Evolutionary conservation across 1,140 invertebrate genomes (phyloP), one percentile per base, ranked within the genome.

Genomic region (Macrosteles quadrilineatus): DNA sequence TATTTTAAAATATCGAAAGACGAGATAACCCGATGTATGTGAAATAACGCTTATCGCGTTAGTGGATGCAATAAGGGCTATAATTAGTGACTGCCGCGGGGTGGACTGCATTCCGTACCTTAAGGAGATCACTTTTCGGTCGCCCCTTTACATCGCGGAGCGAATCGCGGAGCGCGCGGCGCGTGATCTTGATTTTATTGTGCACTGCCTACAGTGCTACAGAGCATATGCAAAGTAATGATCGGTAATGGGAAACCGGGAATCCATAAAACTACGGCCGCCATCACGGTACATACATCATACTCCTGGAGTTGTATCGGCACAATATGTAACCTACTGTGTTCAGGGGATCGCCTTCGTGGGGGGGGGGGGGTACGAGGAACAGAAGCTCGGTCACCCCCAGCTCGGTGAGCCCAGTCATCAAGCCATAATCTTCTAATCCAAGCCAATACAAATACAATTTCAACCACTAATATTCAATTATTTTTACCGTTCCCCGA

Each of bases 1-100:
- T 66, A 66, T 66, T 66, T 66, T 66, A 66, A 66, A 66, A 66
- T 66, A 66, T 66, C 40, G 63, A 66, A 66, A 66, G 32, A 66
- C 55, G 6, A 59, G 55, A 59, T 59, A 59, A 59, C 63, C 40
- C 63, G 32, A 43, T 40, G 40, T 32, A 64, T 36, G 36, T 64
- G 30, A 64, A 64, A 43, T 64, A 43, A 21, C 32, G 32, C 40
- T 45, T 66, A 43, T 43, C 63, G 17, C 32, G 32, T 11, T 40
- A 43, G 32, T 43, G n/a, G 63, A 66, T 45, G 32, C 63, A 66
- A 66, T 66, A 66, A 66, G 63, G 63, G 63, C 40, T 66, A 45
- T 66, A 66, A 66, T 66, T 66, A 66, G 40, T 30, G 55, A 25
- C 21, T 2, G 55, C 55, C 55, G 4, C 9, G 55, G 55, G 55